phyloP scores from a whole-genome alignment of 2,888 invertebrate genomes.

The Meliscaeva auricollis region DNA sequence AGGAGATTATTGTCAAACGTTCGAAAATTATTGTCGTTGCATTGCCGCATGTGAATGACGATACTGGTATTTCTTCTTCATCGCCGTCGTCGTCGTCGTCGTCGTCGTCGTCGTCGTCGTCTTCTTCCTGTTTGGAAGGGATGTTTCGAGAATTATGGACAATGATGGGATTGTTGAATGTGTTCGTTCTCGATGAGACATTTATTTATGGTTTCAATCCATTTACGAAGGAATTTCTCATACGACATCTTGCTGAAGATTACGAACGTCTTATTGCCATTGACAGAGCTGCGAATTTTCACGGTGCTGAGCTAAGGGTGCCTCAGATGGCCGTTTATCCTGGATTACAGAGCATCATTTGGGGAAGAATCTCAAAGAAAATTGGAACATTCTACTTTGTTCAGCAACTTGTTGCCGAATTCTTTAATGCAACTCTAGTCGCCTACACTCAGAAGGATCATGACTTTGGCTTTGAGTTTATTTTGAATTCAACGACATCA shows the following conservation, averaged over 20 bases:
- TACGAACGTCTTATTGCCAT: conserved; percentile 37
- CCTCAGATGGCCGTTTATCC: conserved; percentile 62
- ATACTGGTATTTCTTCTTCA: neutral
- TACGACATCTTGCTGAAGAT: conserved; percentile 15
- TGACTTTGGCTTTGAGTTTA: conserved; percentile 60
- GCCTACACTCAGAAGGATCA: neutral
- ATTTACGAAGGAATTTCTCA: conserved; percentile 37
- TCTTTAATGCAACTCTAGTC: conserved; percentile 51
- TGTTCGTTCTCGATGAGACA: conserved; percentile 42
- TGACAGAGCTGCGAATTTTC: conserved; percentile 49
- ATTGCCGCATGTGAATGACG: neutral
- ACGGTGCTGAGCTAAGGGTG: conserved; percentile 25
- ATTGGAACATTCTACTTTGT: conserved; percentile 33
- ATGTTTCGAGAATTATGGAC: conserved; percentile 54
- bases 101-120: no score
- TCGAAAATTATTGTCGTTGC: conserved; percentile 60
- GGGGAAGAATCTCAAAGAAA: conserved; percentile 9
- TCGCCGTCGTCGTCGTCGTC: no score
- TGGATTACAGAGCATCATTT: conserved; percentile 40
- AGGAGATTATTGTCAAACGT: conserved; percentile 62
- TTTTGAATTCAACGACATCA: conserved; percentile 37
- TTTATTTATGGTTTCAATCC: conserved; percentile 58
- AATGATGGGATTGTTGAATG: conserved; percentile 59
- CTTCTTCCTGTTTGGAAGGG: neutral
- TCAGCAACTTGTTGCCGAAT: conserved; percentile 35